Conservation (phyloP, 2,797 vertebrate genomes). For the Melanotaenia parkinsoni region DNA sequence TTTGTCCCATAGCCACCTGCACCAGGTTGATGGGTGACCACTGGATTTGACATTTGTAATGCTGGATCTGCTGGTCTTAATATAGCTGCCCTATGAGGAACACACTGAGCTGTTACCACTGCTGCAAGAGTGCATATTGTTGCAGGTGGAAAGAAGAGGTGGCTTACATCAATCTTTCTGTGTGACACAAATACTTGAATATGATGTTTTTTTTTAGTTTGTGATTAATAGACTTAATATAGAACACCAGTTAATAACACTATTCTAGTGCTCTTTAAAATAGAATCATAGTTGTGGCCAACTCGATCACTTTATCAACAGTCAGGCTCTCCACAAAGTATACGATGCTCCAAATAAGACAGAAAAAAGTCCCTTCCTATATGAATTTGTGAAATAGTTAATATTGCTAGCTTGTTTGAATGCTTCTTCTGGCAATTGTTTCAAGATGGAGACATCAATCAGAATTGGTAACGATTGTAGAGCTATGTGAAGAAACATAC, state of each 20-base stretch:
- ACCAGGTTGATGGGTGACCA: slow-evolving; percentile 78
- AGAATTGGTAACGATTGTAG: background rate
- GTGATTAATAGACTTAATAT: too few species aligned
- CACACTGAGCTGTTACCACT: background rate
- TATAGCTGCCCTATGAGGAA: slow-evolving; percentile 26
- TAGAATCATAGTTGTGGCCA: too few species aligned
- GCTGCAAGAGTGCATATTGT: background rate
- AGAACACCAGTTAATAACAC: too few species aligned
- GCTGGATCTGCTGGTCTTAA: slow-evolving; percentile 8
- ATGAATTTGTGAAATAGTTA: too few species aligned
- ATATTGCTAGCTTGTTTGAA: too few species aligned
- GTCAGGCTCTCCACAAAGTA: background rate
- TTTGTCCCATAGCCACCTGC: slow-evolving; percentile 82
- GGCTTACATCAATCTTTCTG: background rate
- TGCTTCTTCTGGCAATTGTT: background rate
- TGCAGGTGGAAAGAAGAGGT: background rate
- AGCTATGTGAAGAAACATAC: background rate
- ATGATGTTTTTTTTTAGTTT: too few species aligned
- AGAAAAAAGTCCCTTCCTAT: too few species aligned
- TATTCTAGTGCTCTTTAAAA: too few species aligned
- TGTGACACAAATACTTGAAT: background rate
- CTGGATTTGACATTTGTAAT: slow-evolving; percentile 82
- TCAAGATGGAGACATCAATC: background rate
- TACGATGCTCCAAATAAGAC: too few species aligned
- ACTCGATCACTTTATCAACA: background rate